Percentiles rank a stretch among this genome's conserved stretches.
phyloP scores from a whole-genome alignment of 1,140 invertebrate genomes.

The Cataglyphis hispanica region DNA sequence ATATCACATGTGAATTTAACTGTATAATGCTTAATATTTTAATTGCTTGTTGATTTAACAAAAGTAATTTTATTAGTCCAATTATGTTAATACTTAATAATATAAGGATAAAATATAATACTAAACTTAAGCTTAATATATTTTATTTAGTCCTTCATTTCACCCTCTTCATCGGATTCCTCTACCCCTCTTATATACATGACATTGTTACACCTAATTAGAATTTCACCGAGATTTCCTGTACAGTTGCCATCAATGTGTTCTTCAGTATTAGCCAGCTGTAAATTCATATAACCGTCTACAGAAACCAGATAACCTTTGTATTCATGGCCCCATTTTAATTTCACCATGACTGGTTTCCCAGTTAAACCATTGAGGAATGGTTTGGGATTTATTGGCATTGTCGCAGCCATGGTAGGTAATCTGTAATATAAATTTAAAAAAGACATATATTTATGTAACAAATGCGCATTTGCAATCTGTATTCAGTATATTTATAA shows the following conservation, averaged over 20 bases:
- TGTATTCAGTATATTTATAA: too few species aligned
- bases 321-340: conserved; percentile 99
- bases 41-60: background rate
- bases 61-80: background rate
- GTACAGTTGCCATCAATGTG: conserved; percentile 96
- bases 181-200: conserved; percentile 98
- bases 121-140: conserved; percentile 32
- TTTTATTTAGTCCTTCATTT: conserved; percentile 94
- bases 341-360: conserved; percentile 98
- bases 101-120: conserved; percentile 41
- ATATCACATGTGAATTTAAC: background rate
- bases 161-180: conserved; percentile 98
- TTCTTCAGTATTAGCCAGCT: conserved; percentile 99
- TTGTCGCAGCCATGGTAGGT: conserved; percentile 90
- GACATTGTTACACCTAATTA: conserved; percentile 99
- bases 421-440: conserved; percentile 14
- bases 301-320: conserved; percentile 99
- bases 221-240: conserved; percentile 98
- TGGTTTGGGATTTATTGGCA: conserved; percentile 99
- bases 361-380: conserved; percentile 99
- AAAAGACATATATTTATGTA: background rate
- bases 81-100: conserved; percentile 54
- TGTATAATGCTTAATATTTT: conserved; percentile 17
- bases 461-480: background rate
- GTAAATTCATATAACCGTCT: conserved; percentile 99